A percentile compares a stretch with the other conserved stretches of the same genome.
Evolutionary conservation across 2,888 invertebrate genomes (phyloP).

Genomic region (Lepidocyrtinus sp.): DNA sequence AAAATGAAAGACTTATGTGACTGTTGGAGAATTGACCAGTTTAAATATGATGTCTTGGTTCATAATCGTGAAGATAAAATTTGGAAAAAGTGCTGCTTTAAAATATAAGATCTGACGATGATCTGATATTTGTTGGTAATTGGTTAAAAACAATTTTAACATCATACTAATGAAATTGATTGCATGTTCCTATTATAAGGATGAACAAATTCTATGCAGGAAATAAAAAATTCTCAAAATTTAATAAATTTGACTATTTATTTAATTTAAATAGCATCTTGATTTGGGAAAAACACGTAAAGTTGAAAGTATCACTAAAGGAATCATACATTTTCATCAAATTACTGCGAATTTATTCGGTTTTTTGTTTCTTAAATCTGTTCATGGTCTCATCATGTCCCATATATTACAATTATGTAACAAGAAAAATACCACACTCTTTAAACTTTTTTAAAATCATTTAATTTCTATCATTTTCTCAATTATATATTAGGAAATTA

Average conservation of each 20-base stretch:
- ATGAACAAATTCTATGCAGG: not conserved
- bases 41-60: not conserved
- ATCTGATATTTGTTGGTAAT: not conserved
- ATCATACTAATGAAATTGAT: conserved; percentile 15
- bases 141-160: not conserved
- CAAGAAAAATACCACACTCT: not conserved
- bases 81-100: conserved; percentile 10
- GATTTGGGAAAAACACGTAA: no score
- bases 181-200: conserved; percentile 3
- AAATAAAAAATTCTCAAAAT: no score
- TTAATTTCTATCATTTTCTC: no score
- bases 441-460: not conserved
- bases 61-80: not conserved
- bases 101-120: not conserved
- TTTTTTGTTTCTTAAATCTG: no score
- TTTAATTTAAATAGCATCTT: no score
- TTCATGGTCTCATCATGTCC: not conserved
- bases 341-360: no score
- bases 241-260: no score
- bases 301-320: no score
- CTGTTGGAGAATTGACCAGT: conserved; percentile 3
- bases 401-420: not conserved
- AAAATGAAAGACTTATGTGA: conserved; percentile 18
- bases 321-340: no score
- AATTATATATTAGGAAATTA: no score